Evolutionary conservation across 2,113 vertebrate genomes (phyloP).

Genomic region (Noctilio leporinus): DNA sequence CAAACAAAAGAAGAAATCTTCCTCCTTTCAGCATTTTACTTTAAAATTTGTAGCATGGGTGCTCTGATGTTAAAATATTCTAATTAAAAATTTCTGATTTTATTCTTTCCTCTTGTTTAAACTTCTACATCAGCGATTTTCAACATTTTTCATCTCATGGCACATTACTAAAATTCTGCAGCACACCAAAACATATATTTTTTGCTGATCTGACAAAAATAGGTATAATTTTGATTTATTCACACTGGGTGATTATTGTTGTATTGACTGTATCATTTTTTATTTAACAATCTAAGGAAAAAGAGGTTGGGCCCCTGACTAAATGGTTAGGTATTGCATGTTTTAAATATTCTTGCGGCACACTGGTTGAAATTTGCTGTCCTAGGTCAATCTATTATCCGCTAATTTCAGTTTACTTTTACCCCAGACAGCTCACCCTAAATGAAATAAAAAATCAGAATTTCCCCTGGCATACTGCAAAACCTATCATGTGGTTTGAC

Average conservation of each 20-base stretch:
- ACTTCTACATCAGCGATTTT: not conserved
- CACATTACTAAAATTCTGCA: no score
- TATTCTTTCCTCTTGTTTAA: not conserved
- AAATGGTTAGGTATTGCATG: no score
- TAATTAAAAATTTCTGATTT: not conserved
- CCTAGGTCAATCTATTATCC: not conserved
- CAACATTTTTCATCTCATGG: no score
- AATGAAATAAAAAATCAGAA: not conserved
- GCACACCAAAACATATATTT: no score
- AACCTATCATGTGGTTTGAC: not conserved
- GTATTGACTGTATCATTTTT: no score
- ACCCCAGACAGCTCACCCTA: not conserved
- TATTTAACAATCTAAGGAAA: no score
- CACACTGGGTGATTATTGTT: no score
- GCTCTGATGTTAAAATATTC: not conserved
- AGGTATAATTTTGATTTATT: no score
- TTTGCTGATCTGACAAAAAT: no score
- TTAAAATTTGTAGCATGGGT: not conserved
- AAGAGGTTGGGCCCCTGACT: no score
- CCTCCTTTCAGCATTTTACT: not conserved
- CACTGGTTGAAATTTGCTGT: no score
- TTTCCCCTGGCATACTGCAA: not conserved
- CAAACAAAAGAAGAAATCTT: not conserved
- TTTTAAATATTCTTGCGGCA: no score
- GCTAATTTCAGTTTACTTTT: not conserved